Percentiles rank a stretch among this genome's conserved stretches.
Conservation (phyloP, 2,888 invertebrate species). For the Polylopha cassiicola region DNA sequence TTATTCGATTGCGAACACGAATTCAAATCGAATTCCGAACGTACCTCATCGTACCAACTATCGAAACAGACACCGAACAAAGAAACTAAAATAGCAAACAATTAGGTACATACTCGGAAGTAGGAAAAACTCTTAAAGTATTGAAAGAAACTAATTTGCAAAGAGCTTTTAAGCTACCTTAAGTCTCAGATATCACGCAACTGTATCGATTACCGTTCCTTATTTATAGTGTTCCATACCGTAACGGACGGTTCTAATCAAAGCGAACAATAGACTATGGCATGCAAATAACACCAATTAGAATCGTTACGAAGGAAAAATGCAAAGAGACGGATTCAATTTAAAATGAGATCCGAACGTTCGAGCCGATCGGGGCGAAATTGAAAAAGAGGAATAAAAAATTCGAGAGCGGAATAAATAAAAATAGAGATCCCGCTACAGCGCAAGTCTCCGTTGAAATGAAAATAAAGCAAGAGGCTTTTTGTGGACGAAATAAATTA, state of each 20-base stretch:
- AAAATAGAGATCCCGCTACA: conserved; percentile 76
- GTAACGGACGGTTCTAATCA: conserved; percentile 48
- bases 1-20: too few relatives aligned
- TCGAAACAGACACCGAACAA: conserved; percentile 23
- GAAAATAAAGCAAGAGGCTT: conserved; percentile 73
- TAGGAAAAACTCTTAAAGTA: conserved; percentile 31
- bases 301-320: conserved; percentile 63
- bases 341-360: conserved; percentile 73
- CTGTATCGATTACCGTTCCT: conserved; percentile 48
- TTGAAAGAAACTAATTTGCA: conserved; percentile 47
- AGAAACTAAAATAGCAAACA: conserved; percentile 28
- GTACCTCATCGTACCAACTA: too few relatives aligned
- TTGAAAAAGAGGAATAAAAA: conserved; percentile 66
- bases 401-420: conserved; percentile 65
- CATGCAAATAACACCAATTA: conserved; percentile 71
- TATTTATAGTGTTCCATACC: conserved; percentile 34
- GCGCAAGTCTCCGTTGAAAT: conserved; percentile 76
- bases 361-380: conserved; percentile 71
- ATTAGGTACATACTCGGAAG: conserved; percentile 13
- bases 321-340: conserved; percentile 69
- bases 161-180: conserved; percentile 55
- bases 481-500: conserved; percentile 77
- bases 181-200: conserved; percentile 57
- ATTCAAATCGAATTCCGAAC: too few relatives aligned
- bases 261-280: conserved; percentile 56